Percentiles rank a stretch among this genome's conserved stretches.
Conservation (phyloP, 2,888 invertebrate species). For the Drosophila macrospina region DNA sequence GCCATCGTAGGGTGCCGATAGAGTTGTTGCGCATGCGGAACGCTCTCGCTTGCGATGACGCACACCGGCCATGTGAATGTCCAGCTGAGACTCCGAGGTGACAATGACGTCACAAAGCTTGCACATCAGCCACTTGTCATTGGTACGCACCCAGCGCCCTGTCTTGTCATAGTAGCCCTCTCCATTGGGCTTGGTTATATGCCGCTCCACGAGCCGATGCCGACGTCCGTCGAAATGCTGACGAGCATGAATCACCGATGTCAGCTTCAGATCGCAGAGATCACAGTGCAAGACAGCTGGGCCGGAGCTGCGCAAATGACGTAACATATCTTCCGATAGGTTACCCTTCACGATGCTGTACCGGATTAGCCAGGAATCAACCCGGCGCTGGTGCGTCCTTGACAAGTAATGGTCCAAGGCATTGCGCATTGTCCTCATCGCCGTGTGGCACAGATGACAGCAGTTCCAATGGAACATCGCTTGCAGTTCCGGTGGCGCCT, state of each 20-base stretch:
- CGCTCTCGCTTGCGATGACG: constrained; percentile 63
- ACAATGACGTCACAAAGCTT: constrained; percentile 67
- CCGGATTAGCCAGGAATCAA: constrained; percentile 58
- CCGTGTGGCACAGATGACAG: constrained; percentile 58
- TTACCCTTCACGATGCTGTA: constrained; percentile 32
- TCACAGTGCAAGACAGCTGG: constrained; percentile 60
- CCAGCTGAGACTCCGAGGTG: constrained; percentile 70
- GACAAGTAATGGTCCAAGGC: constrained; percentile 68
- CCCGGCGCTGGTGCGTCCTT: constrained; percentile 55
- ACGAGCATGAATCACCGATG: constrained; percentile 61
- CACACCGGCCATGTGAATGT: constrained; percentile 60
- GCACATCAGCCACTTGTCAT: constrained; percentile 62
- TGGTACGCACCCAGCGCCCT: constrained; percentile 70
- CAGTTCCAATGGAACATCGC: constrained; percentile 63
- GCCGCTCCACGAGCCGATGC: constrained; percentile 59
- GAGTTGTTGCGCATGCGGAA: neutral
- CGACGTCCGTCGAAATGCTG: constrained; percentile 71
- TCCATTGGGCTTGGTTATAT: constrained; percentile 51
- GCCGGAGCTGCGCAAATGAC: constrained; percentile 38
- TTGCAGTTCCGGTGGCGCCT: constrained; percentile 51
- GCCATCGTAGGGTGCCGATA: constrained; percentile 34
- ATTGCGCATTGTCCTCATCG: constrained; percentile 57
- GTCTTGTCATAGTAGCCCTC: constrained; percentile 51
- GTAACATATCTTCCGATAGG: constrained; percentile 40
- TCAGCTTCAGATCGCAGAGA: constrained; percentile 68